Percentiles rank a stretch among this genome's conserved stretches.
Conservation (phyloP, 2,888 invertebrate species). For the Papilio gigon region DNA sequence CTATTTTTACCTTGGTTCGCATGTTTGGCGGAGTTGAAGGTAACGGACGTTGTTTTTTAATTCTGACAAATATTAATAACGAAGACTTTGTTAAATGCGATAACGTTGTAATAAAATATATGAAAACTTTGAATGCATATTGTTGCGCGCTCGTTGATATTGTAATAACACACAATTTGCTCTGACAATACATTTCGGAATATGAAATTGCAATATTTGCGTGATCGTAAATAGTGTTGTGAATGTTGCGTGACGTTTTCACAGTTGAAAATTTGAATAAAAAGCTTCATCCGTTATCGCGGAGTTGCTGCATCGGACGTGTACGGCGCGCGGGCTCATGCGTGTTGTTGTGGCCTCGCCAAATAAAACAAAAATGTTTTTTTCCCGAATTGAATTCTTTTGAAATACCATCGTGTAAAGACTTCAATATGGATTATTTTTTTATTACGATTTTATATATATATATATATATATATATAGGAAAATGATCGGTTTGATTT, state of each 20-base stretch:
- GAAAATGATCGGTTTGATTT: too few species aligned
- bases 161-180: background rate
- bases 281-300: conserved; percentile 35
- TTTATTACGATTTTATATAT: background rate
- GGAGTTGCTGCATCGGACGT: conserved; percentile 25
- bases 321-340: conserved; percentile 12
- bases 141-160: background rate
- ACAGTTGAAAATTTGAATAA: conserved; percentile 30
- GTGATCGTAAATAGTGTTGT: conserved; percentile 16
- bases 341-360: conserved; percentile 11
- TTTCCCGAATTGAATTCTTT: conserved; percentile 17
- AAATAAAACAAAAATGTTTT: conserved; percentile 21
- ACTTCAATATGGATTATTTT: background rate
- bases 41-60: too few species aligned
- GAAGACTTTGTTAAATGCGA: background rate
- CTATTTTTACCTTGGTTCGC: too few species aligned
- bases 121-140: background rate
- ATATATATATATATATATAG: background rate
- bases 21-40: too few species aligned
- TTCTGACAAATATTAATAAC: background rate
- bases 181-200: background rate
- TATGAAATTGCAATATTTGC: conserved; percentile 6
- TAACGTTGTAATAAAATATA: too few species aligned
- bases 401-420: conserved; percentile 11
- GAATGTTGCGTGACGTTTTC: conserved; percentile 28